Conservation (phyloP, 2,797 vertebrate species). For the Anguilla pacifica region DNA sequence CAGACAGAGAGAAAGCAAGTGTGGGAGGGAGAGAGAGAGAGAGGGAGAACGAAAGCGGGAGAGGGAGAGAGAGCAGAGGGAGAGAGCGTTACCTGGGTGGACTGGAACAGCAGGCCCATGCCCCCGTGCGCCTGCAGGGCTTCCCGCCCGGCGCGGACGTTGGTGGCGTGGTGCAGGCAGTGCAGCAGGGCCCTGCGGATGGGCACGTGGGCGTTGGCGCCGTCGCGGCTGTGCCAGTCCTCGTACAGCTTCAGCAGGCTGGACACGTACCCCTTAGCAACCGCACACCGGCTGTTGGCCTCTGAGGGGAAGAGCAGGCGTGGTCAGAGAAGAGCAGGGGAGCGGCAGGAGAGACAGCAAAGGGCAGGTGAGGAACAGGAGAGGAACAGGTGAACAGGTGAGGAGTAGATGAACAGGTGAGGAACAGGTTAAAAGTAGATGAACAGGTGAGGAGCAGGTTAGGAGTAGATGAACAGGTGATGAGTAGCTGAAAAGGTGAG, state of each 20-base stretch:
- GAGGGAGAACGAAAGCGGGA: background rate
- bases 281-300: conserved; percentile 75
- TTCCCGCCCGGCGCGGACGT: conserved; percentile 72
- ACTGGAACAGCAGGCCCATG: conserved; percentile 75
- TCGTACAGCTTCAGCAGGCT: conserved; percentile 79
- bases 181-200: conserved; percentile 77
- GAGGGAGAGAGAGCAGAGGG: background rate
- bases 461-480: background rate
- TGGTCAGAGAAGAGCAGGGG: background rate
- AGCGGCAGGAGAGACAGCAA: background rate
- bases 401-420: background rate
- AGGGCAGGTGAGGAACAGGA: background rate
- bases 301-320: conserved; percentile 66
- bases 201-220: conserved; percentile 60
- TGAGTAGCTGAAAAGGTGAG: background rate
- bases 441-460: background rate
- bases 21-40: background rate
- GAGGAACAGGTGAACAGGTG: background rate
- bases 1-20: background rate
- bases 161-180: conserved; percentile 78
- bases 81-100: conserved; percentile 40
- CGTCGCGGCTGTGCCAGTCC: conserved; percentile 81
- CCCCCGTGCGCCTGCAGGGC: conserved; percentile 75
- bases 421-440: background rate
- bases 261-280: conserved; percentile 76